Base-by-base conservation (phyloP, 2,113 vertebrate genomes). In the Euleptes europaea region DNA sequence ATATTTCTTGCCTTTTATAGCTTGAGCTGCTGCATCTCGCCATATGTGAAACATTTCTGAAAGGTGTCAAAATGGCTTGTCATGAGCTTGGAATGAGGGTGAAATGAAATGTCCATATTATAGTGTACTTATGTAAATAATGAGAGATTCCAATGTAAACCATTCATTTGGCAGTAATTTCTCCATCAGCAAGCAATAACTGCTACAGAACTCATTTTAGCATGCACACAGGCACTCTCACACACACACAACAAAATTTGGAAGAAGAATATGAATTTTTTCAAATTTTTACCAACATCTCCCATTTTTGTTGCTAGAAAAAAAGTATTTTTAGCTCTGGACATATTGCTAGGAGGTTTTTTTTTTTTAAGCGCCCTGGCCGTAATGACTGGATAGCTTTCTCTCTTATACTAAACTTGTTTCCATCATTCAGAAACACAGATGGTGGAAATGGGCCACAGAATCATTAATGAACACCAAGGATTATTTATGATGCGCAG, bases 131-230 rank as follows among this genome's bases (percentile, higher is more conserved):
- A 88, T 88, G 92, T 93, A 95, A 96, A 95, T 93, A 95, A 94
- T 67, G 85, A 94, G 93, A 91, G 95, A 94, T 95, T 96, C 96
- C 95, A 96, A 94, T 85, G 92, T 94, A 95, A 97, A 96, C 94
- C 87, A 66, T 92, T 88, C 89, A 86, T 88, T 94, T 96, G 95
- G 94, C 94, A 94, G 95, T 84, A 78, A 90, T 90, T 90, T 88
- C 86, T 88, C 80, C 86, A 93, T 84, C 82, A 91, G 90, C 85
- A 92, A 93, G 87, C 86, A 89, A 79, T 87, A 90, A 83, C 69
- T 88, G 82, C 80, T 91, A 47, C 26, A 90, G 86, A 92, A 93
- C 82, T 85, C 81, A 91, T 88, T 60, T 69, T 83, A 91, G 42
- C 84, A 51, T 83, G 85, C 87, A 17, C 83, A 89, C 77, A 81